phyloP scores from a whole-genome alignment of 2,888 invertebrate species.

The Beris chalybata region DNA sequence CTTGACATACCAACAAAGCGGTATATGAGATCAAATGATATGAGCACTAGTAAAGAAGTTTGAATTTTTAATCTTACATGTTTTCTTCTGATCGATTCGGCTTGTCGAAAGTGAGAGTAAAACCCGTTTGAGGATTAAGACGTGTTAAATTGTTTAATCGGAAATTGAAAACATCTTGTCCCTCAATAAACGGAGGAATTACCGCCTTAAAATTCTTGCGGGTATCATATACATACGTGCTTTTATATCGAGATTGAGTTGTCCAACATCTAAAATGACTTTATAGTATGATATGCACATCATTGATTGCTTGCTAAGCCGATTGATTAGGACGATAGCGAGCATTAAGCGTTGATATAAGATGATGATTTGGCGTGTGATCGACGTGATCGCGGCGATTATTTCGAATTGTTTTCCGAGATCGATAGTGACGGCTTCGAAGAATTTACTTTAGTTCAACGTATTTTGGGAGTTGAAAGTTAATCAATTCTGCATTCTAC shows the following conservation, averaged over 20 bases:
- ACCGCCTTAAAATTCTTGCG: neutral
- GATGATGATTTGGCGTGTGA: slow-evolving; percentile 32
- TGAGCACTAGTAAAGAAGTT: too few species aligned
- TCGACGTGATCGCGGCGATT: slow-evolving; percentile 17
- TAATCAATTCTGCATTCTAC: too few species aligned
- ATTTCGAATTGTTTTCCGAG: too few species aligned
- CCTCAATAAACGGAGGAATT: slow-evolving; percentile 6
- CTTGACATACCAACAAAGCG: too few species aligned
- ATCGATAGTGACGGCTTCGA: too few species aligned
- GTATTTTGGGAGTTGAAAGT: too few species aligned
- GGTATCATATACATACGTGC: neutral
- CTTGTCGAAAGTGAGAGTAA: slow-evolving; percentile 41
- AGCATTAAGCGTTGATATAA: slow-evolving; percentile 29
- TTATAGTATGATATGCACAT: too few species aligned
- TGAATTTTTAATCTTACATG: neutral
- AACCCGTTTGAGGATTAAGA: slow-evolving; percentile 57
- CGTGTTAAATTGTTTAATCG: slow-evolving; percentile 54
- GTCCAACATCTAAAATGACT: too few species aligned
- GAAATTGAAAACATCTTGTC: slow-evolving; percentile 19
- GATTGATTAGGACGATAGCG: slow-evolving; percentile 27
- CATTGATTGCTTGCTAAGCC: neutral
- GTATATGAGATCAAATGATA: too few species aligned
- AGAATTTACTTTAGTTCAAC: too few species aligned
- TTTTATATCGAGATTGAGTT: too few species aligned
- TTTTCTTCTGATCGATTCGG: neutral